A percentile compares a stretch with the other conserved stretches of the same genome.
phyloP scores from a whole-genome alignment of 2,888 invertebrate species.

The Sarcophaga carnaria region DNA sequence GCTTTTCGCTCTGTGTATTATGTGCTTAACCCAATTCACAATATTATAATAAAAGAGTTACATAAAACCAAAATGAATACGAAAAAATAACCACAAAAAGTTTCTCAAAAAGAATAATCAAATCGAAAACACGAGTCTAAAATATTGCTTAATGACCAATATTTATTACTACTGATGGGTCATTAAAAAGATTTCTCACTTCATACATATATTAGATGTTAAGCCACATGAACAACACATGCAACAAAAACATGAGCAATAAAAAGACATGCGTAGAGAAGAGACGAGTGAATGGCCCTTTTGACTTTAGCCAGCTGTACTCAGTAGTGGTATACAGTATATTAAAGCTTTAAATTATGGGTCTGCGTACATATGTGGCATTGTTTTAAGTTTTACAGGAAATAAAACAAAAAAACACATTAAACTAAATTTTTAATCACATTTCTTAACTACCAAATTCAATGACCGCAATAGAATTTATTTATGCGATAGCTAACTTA shows the following conservation, averaged over 20 bases:
- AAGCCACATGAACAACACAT: no score
- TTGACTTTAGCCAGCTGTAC: no score
- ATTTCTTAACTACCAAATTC: no score
- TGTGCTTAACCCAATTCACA: no score
- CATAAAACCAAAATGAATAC: neutral
- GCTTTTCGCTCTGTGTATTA: no score
- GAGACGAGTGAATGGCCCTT: neutral
- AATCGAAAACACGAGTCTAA: neutral
- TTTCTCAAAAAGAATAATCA: neutral
- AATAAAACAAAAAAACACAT: no score
- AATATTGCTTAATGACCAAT: slow-evolving; percentile 19
- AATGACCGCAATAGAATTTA: no score
- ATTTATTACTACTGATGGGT: slow-evolving; percentile 33
- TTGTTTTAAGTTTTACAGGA: neutral
- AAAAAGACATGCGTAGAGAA: no score
- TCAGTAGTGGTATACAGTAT: neutral
- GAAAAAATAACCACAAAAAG: neutral
- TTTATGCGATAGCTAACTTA: no score
- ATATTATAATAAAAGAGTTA: neutral
- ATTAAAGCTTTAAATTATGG: neutral
- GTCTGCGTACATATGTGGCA: neutral
- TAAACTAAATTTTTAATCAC: no score
- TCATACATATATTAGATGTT: no score
- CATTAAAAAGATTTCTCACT: slow-evolving; percentile 8
- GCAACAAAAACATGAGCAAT: no score